Evolutionary conservation across 2,113 vertebrate genomes (phyloP), one percentile per base, ranked within the genome.

Genomic region (Scopus umbretta): DNA sequence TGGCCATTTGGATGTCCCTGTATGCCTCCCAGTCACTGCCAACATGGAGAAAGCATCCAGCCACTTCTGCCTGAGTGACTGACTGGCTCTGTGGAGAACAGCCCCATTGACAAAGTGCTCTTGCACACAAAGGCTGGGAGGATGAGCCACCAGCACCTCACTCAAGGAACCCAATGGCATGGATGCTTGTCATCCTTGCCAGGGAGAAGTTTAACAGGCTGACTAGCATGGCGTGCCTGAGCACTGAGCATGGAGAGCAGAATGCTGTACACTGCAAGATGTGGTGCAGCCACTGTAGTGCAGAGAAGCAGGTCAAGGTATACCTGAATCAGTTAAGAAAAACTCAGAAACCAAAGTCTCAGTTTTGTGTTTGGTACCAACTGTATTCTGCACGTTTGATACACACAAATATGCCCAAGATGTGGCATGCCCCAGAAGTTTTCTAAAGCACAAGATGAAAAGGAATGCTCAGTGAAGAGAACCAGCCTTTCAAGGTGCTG

Each of bases 1-100:
- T 76, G 78, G 25, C 43, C 0, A 0, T 58, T 43, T 47, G 61
- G 40, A 45, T 5, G 17, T 29, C 30, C 47, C 8, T 3, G 3
- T 9, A 7, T 23, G 68, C 13, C 15, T 72, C 5, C 40, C 30
- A 21, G 34, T 26, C 79, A 29, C 79, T 90, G 36, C 7, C 30
- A 79, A 25, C 50, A 40, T 27, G 47, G 47, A 67, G 47, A 63
- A 70, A 73, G 29, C 73, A 75, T 18, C 53, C 52, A 82, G 18
- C 22, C 29, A 11, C 43, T 58, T 36, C 65, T 76, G 22, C 40
- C 42, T 3, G 36, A 25, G 59, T 15, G 29, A 55, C 32, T 17
- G 66, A 5, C 13, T 13, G 43, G 27, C 26, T 74, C 61, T 38
- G 52, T 32, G 68, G 71, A 58, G 52, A 71, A 1, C 34, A 71